Percentiles rank a stretch among this genome's conserved stretches.
Conservation (phyloP, 2,113 vertebrate species). For the Cichladusa arquata region DNA sequence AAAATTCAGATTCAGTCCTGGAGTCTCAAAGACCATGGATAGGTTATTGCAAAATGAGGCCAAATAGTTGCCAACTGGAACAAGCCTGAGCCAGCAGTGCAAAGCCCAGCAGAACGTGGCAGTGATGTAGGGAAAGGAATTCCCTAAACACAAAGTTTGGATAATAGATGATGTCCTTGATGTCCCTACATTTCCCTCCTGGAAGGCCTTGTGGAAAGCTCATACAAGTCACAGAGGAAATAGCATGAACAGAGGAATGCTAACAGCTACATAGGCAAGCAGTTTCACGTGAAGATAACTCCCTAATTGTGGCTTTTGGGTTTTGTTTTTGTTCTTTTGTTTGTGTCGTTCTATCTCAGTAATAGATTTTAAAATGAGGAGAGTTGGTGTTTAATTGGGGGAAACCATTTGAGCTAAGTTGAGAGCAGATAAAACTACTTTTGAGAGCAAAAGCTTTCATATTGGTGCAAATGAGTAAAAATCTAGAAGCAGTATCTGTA, state of each 20-base stretch:
- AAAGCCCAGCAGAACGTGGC: neutral
- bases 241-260: neutral
- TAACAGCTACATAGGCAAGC: accelerated
- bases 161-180: neutral
- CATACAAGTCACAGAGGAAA: neutral
- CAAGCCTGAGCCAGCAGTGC: neutral
- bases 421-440: neutral
- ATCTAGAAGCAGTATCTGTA: conserved; percentile 21
- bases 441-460: conserved; percentile 11
- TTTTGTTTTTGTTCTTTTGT: neutral
- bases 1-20: neutral
- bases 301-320: neutral
- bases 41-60: neutral
- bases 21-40: neutral
- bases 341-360: neutral
- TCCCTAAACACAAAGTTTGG: neutral
- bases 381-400: neutral
- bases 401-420: neutral
- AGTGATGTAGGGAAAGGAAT: neutral
- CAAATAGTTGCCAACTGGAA: neutral
- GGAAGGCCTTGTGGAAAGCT: neutral
- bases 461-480: conserved; percentile 36
- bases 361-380: neutral
- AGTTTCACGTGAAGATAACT: neutral
- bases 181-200: neutral